Base-by-base conservation (phyloP, 2,888 invertebrate species). In the Aphrophora alni region DNA sequence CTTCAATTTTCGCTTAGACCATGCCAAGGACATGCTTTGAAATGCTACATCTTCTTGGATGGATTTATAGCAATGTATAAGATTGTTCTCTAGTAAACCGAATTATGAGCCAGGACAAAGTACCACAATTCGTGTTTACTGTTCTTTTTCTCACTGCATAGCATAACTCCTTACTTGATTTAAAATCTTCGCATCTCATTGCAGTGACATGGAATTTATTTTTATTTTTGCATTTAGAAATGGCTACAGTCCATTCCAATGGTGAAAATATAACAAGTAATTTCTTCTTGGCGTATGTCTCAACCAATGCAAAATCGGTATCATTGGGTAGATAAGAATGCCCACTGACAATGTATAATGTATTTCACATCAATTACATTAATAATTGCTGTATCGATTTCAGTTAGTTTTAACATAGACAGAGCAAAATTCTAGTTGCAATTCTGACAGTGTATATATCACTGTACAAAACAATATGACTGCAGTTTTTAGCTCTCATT, bases 31-130 rank as follows among this genome's bases (percentile, higher is more conserved):
- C 0, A 73, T 38, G 12, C 33, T 24, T 75, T 38, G 38, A 38
- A 75, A 75, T 38, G 14, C 0, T 12, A 75, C 25, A 33, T 75
- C 75, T 38, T 75, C 38, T 75, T 75, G 75, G 33, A 75, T 38
- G 4, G 38, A 38, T 25, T 75, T 75, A 75, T 38, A 75, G n/a
- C n/a, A 75, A 24, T 24, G 25, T 75, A 21, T 4, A 75, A 21
- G 38, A 24, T 21, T 75, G 17, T 5, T 25, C n/a, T 38, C 75
- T 38, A 5, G 33, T 8, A 8, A 75, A 75, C 33, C 75, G 3
- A 38, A 75, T 75, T 75, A 33, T 1, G 12, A 75, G 75, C 75
- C 75, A 75, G 10, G 75, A 75, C 28, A 38, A 21, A 38, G 33
- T 38, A 17, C 28, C 38, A 38, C 33, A 25, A n/a, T 7, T 27